phyloP scores from a whole-genome alignment of 2,888 invertebrate species.

The Crocallis elinguaria region DNA sequence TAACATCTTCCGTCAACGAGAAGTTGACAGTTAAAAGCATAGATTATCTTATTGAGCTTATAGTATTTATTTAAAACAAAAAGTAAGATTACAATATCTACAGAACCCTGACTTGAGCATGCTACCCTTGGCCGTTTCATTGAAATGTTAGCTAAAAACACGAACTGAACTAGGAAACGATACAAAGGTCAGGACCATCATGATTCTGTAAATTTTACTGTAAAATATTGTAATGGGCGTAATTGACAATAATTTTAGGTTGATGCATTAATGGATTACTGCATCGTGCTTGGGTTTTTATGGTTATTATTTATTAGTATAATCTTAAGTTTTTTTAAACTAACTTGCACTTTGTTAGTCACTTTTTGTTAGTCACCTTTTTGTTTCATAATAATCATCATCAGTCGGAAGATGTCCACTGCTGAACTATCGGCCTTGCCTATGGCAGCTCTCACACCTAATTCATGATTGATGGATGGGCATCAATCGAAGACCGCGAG shows the following conservation, averaged over 20 bases:
- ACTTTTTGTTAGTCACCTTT: no score
- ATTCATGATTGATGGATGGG: no score
- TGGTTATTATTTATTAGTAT: slow-evolving; percentile 16
- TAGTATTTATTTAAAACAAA: neutral
- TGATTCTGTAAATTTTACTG: slow-evolving; percentile 38
- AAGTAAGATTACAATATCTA: neutral
- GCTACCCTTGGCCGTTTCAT: neutral
- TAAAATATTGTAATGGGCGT: slow-evolving; percentile 36
- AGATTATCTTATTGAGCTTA: no score
- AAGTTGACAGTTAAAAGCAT: no score
- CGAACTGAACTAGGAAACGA: slow-evolving; percentile 38
- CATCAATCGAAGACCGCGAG: no score
- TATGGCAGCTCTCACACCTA: no score
- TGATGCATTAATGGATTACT: slow-evolving; percentile 24
- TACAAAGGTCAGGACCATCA: slow-evolving; percentile 53
- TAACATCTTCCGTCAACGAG: no score
- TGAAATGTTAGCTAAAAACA: slow-evolving; percentile 21
- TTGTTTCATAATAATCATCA: no score
- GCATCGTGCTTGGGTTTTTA: slow-evolving; percentile 30
- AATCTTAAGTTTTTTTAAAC: no score
- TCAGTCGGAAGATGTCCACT: no score
- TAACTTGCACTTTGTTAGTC: slow-evolving; percentile 2
- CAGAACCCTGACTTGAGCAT: neutral
- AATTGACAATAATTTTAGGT: slow-evolving; percentile 36
- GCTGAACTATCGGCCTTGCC: no score